These are phyloP conservation scores for Epinephelus moara DNA, from an alignment of 2,113 vertebrate genomes.

Conservation along the genomic window DNA sequence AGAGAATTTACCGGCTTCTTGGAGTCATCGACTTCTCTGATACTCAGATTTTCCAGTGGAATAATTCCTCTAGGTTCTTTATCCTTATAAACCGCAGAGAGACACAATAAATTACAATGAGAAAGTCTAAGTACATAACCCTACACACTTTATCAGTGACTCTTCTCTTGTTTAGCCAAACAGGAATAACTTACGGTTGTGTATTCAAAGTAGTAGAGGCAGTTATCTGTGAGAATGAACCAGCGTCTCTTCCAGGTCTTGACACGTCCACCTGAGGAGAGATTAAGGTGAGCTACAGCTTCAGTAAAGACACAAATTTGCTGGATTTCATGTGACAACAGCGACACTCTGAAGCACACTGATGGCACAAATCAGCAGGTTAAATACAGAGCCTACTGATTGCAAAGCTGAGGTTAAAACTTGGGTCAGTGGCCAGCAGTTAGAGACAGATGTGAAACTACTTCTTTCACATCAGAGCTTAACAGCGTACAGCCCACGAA, in stretches of 20 bases:
- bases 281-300: conserved; percentile 72
- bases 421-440: conserved; percentile 31
- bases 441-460: conserved; percentile 54
- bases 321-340: background rate
- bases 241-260: conserved; percentile 98
- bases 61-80: conserved; percentile 98
- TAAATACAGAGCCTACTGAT: conserved; percentile 9
- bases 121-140: background rate
- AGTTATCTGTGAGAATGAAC: conserved; percentile 99
- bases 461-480: conserved; percentile 20
- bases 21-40: conserved; percentile 95
- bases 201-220: conserved; percentile 99
- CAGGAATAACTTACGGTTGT: conserved; percentile 90
- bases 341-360: conserved; percentile 27
- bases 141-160: background rate
- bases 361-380: conserved; percentile 33
- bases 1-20: conserved; percentile 92
- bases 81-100: conserved; percentile 83
- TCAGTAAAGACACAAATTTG: background rate
- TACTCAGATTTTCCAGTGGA: conserved; percentile 96
- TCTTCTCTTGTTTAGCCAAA: background rate
- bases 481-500: conserved; percentile 47
- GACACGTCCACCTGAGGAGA: conserved; percentile 91
- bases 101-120: background rate
- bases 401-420: conserved; percentile 52